Evolutionary conservation across 2,888 invertebrate species (phyloP), one percentile per base, ranked within the genome.

Genomic region (Gryllus longicercus): DNA sequence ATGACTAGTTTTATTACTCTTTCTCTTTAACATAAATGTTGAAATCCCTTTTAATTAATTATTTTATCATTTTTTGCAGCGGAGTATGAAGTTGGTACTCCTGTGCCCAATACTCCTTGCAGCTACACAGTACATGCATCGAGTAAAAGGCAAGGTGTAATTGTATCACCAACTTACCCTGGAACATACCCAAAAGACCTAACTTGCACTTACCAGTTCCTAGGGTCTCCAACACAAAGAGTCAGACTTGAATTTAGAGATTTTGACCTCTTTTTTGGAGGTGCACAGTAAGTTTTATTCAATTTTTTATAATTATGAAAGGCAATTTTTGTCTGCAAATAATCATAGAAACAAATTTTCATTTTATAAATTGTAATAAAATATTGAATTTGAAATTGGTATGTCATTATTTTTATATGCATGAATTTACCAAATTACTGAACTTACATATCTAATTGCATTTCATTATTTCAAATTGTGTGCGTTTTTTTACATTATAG

Each of bases 111-210:
- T 86, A 93, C 94, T 82, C 92, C 95, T 85, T 98, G 98, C 90
- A 95, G 95, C 86, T 96, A 94, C 89, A 92, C 93, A 86, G 94
- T 97, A 86, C 93, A 95, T 86, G 92, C 93, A 83, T 90, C 90
- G 85, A 87, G 88, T 80, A 91, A 91, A 85, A 92, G 93, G 86
- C 93, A 93, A 83, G 99, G 99, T 80, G 91, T 93, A 86, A 93
- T 99, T 85, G 90, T 97, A 86, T 97, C 99, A 81, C 98, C 99
- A 82, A 99, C 99, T 82, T 99, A 99, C 90, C 99, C 99, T 82
- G 99, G 99, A 84, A 94, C 97, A 85, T 99, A 99, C 90, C 99
- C 99, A 84, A 98, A 98, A 90, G 95, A 97, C 88, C 92, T 98
- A 86, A 91, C 91, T 85, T 99, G 98, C 91, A 93, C 93, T 88